These are phyloP conservation scores for Acanthopagrus latus DNA, from an alignment of 2,797 vertebrate genomes.

Conservation along the genomic window DNA sequence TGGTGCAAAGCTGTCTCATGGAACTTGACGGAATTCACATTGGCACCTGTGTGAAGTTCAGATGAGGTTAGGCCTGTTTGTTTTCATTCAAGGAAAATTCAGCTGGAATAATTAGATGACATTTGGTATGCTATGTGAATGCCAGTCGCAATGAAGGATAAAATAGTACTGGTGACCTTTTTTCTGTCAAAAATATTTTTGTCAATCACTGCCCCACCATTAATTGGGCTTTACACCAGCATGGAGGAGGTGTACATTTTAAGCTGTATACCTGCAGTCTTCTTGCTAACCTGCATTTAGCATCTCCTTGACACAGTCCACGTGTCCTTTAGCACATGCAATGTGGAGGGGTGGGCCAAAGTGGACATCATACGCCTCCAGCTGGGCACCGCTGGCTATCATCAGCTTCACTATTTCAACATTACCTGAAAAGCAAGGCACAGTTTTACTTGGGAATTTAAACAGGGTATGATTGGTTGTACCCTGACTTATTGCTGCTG, in stretches of 20 bases:
- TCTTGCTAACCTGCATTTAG: slow-evolving; percentile 88
- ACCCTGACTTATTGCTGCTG: background rate
- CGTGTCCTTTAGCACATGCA: slow-evolving; percentile 89
- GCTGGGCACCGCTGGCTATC: slow-evolving; percentile 88
- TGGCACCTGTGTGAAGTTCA: slow-evolving; percentile 84
- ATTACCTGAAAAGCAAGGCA: slow-evolving; percentile 82
- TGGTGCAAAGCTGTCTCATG: slow-evolving; percentile 94
- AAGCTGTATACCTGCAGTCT: background rate
- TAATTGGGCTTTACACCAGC: too few relatives aligned
- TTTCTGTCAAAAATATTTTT: too few relatives aligned
- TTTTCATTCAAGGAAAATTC: background rate
- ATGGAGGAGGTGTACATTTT: too few relatives aligned
- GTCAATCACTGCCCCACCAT: too few relatives aligned
- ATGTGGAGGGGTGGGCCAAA: slow-evolving; percentile 93
- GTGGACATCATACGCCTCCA: slow-evolving; percentile 93
- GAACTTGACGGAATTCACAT: slow-evolving; percentile 91
- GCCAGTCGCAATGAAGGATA: too few relatives aligned
- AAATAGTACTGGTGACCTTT: too few relatives aligned
- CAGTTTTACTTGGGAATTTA: background rate
- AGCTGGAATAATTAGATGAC: background rate
- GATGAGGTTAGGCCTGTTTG: background rate
- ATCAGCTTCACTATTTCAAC: slow-evolving; percentile 89
- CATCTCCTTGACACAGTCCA: slow-evolving; percentile 89
- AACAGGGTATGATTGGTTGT: background rate
- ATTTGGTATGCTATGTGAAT: too few relatives aligned